phyloP scores from a whole-genome alignment of 2,888 invertebrate species.

The Rhamphomyia laevipes region DNA sequence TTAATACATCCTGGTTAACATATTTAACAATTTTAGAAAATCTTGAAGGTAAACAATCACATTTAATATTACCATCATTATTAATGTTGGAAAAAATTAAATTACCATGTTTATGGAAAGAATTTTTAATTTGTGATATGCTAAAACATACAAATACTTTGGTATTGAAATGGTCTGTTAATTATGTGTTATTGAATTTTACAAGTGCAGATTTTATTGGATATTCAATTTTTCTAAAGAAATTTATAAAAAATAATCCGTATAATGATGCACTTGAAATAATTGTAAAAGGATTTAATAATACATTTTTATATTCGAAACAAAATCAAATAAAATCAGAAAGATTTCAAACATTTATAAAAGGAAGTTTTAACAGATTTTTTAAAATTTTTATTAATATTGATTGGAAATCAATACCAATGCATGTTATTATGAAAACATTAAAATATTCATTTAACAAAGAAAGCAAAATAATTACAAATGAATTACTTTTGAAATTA shows the following conservation, averaged over 20 bases:
- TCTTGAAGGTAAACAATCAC: slow-evolving; percentile 33
- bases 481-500: slow-evolving; percentile 1
- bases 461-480: background rate
- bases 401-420: slow-evolving; percentile 28
- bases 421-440: slow-evolving; percentile 23
- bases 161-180: slow-evolving; percentile 28
- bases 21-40: slow-evolving; percentile 29
- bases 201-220: slow-evolving; percentile 9
- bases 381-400: slow-evolving; percentile 15
- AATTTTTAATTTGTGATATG: slow-evolving; percentile 23
- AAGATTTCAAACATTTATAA: slow-evolving; percentile 15
- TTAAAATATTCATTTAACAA: background rate
- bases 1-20: slow-evolving; percentile 19
- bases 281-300: slow-evolving; percentile 26
- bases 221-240: background rate
- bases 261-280: slow-evolving; percentile 15
- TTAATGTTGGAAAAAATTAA: slow-evolving; percentile 13
- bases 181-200: slow-evolving; percentile 20
- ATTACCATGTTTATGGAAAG: slow-evolving; percentile 17
- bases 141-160: slow-evolving; percentile 27
- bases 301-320: slow-evolving; percentile 25
- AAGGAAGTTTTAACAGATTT: slow-evolving; percentile 12
- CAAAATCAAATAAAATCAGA: slow-evolving; percentile 14
- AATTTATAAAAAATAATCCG: slow-evolving; percentile 7
- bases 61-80: slow-evolving; percentile 30